A percentile compares a stretch with the other conserved stretches of the same genome.
These are phyloP conservation scores for Sphaerophoria taeniata DNA, from an alignment of 2,888 invertebrate species.

Conservation along the genomic window DNA sequence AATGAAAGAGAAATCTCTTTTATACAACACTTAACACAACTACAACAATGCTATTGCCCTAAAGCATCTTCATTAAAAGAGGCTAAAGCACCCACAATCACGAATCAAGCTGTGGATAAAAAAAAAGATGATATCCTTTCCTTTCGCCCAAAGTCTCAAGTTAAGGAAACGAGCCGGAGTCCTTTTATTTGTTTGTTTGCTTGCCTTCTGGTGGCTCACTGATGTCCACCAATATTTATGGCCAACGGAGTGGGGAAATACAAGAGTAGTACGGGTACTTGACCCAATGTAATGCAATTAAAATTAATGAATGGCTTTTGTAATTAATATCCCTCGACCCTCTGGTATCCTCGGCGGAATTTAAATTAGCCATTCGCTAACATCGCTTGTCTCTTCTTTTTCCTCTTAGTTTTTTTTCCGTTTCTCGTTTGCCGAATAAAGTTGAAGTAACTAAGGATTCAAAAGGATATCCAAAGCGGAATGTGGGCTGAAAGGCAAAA, in stretches of 20 bases:
- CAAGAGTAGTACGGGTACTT: constrained; percentile 68
- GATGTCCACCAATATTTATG: constrained; percentile 73
- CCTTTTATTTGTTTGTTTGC: constrained; percentile 47
- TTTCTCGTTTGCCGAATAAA: constrained; percentile 29
- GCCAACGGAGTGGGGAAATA: constrained; percentile 49
- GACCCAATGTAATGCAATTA: constrained; percentile 78
- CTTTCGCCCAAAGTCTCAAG: constrained; percentile 46
- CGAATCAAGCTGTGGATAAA: constrained; percentile 35
- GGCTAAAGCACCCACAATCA: constrained; percentile 43
- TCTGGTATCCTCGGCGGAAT: constrained; percentile 76
- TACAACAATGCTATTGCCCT: neutral
- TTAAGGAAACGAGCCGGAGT: neutral
- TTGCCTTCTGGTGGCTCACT: constrained; percentile 51
- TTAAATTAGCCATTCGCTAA: constrained; percentile 76
- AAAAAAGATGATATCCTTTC: neutral
- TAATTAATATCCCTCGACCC: constrained; percentile 78
- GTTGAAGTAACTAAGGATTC: constrained; percentile 32
- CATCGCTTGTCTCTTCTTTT: constrained; percentile 60
- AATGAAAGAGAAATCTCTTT: neutral
- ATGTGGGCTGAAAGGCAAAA: neutral
- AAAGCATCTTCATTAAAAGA: constrained; percentile 29
- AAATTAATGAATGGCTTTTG: constrained; percentile 79
- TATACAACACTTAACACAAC: constrained; percentile 1
- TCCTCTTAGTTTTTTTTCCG: neutral
- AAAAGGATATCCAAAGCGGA: no score